Percentiles rank a stretch among this genome's conserved stretches.
Conservation (phyloP, 2,113 vertebrate genomes). For the Bufo gargarizans region DNA sequence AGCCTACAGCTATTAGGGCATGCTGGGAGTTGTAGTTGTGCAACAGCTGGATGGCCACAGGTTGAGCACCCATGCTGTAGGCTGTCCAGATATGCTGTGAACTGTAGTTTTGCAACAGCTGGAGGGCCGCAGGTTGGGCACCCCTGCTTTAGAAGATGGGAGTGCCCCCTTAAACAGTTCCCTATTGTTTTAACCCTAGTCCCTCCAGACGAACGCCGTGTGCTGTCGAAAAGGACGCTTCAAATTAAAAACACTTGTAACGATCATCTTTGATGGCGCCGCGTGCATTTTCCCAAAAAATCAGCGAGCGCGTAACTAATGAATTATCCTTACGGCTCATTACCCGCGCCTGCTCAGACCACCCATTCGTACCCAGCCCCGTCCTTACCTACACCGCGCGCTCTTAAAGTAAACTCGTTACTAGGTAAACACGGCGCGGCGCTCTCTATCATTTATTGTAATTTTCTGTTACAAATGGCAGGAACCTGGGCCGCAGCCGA, state of each 20-base stretch:
- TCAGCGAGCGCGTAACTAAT: background rate
- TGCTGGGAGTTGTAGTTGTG: no score
- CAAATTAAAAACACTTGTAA: background rate
- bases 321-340: background rate
- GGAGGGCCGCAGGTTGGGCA: no score
- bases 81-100: no score
- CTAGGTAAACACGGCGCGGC: background rate
- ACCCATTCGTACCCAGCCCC: background rate
- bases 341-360: background rate
- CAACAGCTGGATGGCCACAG: no score
- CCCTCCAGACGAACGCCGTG: background rate
- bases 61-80: no score
- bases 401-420: background rate
- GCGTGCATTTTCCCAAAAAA: background rate
- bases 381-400: background rate
- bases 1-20: no score
- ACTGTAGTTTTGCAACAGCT: no score
- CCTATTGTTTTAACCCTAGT: background rate
- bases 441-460: conserved; percentile 17
- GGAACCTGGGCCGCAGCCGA: background rate
- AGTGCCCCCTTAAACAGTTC: background rate
- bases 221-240: background rate
- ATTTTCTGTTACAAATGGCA: conserved; percentile 30
- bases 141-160: no score
- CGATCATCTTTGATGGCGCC: background rate